phyloP scores from a whole-genome alignment of 2,888 invertebrate genomes.

The Eustalomyia histrio region DNA sequence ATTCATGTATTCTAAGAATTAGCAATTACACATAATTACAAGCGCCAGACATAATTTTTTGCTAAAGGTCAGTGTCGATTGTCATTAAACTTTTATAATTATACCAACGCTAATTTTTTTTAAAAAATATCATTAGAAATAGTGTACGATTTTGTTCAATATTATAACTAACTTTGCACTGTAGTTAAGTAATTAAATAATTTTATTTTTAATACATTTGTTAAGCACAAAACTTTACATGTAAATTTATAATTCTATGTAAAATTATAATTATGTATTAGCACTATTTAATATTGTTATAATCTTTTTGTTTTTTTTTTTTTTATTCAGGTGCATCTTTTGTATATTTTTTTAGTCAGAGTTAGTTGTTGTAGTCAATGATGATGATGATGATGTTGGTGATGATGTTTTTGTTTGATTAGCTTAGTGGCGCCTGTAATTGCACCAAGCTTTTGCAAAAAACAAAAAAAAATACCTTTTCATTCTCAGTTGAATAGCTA shows the following conservation, averaged over 20 bases:
- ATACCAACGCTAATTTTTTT: too few species aligned
- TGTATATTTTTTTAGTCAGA: slow-evolving; percentile 12
- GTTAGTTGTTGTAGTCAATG: not conserved
- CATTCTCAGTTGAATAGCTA: slow-evolving; percentile 31
- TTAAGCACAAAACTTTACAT: not conserved
- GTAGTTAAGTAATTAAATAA: not conserved
- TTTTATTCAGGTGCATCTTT: slow-evolving; percentile 41
- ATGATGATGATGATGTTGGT: slow-evolving; percentile 35
- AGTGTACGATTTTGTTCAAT: too few species aligned
- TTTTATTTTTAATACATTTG: not conserved
- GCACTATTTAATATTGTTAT: not conserved
- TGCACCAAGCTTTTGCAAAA: slow-evolving; percentile 31
- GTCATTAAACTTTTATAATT: too few species aligned
- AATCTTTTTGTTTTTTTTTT: slow-evolving; percentile 1
- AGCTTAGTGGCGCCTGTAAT: slow-evolving; percentile 58
- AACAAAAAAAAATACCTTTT: slow-evolving; percentile 38
- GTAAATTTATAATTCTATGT: not conserved
- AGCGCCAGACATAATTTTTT: too few species aligned
- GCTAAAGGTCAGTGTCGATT: too few species aligned
- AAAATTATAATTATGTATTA: slow-evolving; percentile 1
- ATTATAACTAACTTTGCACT: too few species aligned
- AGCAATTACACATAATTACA: too few species aligned
- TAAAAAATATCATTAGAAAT: too few species aligned
- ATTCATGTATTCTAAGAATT: too few species aligned
- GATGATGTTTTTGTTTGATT: slow-evolving; percentile 50